Base-by-base conservation (phyloP, 2,888 invertebrate species). In the Noctua comes region DNA sequence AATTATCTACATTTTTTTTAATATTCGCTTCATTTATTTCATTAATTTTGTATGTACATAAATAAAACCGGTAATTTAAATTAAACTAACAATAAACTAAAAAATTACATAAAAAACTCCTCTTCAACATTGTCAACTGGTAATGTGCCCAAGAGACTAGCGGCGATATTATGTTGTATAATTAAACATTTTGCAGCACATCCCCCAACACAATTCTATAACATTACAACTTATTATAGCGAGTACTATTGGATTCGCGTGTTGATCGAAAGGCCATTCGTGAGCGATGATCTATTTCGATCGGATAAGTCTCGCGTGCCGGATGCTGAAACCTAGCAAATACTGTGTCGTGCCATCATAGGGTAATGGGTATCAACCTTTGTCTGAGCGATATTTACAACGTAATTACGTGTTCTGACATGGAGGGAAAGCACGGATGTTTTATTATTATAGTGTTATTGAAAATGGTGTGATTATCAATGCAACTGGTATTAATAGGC, bases 261-360 rank as follows among this genome's bases (percentile, higher is more conserved):
- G 96, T 91, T 83, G 68, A 86, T 85, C 86, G 86, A 86, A 88
- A 83, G 83, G 88, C 83, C 83, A 92, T 95, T 95, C 96, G 96
- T 96, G 96, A 94, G 95, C 93, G 94, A 94, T 96, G 95, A 96
- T 96, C 96, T 95, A 87, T 93, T 96, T 96, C 95, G 94, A 93
- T 94, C 91, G 94, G 95, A 92, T 95, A 94, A 94, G 92, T 92
- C 93, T 94, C 88, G 93, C 96, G 96, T 96, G 95, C 92, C 95
- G 94, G 96, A 96, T 95, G 95, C 95, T 95, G 96, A 96, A 96
- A 95, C 96, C 96, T 94, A 91, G 93, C 94, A 96, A 96, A 94
- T 95, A 95, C 96, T 77, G 75, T 90, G 90, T 88, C 92, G 89
- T 89, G 92, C 87, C 73, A 90, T 87, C 90, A 90, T 89, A 84